These are phyloP conservation scores for Myotis daubentonii DNA, from an alignment of 2,797 vertebrate species.

Conservation along the genomic window DNA sequence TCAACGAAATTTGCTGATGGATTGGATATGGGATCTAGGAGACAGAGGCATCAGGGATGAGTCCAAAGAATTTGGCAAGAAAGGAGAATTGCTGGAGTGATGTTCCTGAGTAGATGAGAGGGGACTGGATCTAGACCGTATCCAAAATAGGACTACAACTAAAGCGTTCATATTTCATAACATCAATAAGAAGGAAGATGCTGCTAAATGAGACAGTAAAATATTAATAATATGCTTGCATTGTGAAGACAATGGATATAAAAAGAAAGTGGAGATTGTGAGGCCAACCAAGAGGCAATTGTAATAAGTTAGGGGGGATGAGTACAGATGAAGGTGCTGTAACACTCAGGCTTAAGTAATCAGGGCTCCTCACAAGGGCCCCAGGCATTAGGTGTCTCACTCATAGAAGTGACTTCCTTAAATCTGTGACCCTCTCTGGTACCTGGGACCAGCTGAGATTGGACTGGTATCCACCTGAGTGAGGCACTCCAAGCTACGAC, in stretches of 20 bases:
- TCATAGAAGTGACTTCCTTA: neutral
- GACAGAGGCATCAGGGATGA: neutral
- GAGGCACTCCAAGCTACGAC: neutral
- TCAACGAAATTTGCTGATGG: neutral
- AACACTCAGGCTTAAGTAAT: neutral
- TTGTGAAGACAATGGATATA: neutral
- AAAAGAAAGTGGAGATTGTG: neutral
- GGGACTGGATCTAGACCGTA: neutral
- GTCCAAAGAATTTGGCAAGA: neutral
- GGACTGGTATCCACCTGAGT: neutral
- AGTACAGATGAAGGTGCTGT: neutral
- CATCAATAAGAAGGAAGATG: neutral
- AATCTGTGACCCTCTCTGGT: neutral
- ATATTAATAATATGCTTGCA: neutral
- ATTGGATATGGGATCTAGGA: neutral
- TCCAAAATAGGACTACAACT: neutral
- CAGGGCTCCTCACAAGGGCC: neutral
- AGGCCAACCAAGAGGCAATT: neutral
- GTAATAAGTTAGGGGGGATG: neutral
- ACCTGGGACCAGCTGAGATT: neutral
- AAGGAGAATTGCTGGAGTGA: neutral
- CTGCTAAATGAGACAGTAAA: neutral
- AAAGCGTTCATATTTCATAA: neutral
- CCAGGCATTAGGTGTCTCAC: neutral
- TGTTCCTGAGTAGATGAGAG: neutral